phyloP scores from a whole-genome alignment of 2,797 vertebrate species.

The Uromys caudimaculatus region DNA sequence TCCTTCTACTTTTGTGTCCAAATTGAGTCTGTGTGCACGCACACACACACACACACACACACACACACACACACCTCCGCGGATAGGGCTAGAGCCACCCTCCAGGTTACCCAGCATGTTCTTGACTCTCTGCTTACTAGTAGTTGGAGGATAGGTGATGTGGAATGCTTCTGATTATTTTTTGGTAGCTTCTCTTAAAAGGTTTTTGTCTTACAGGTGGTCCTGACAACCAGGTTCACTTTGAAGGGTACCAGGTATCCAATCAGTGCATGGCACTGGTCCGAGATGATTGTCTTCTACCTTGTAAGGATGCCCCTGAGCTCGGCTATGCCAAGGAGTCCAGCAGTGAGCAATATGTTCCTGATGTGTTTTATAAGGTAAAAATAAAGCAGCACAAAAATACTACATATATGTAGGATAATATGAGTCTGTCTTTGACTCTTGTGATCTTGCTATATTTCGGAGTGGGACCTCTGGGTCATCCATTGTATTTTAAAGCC shows the following conservation, averaged over 20 bases:
- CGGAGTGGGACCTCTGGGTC: not conserved
- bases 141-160: accelerated
- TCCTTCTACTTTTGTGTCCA: not conserved
- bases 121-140: not conserved
- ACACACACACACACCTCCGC: not conserved
- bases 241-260: conserved; percentile 98
- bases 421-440: not conserved
- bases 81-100: not conserved
- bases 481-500: not conserved
- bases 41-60: too few relatives aligned
- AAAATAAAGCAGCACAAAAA: not conserved
- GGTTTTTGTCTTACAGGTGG: conserved; percentile 89
- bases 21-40: not conserved
- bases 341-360: conserved; percentile 97
- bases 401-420: not conserved
- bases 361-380: conserved; percentile 99
- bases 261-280: conserved; percentile 99
- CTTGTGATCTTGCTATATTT: not conserved
- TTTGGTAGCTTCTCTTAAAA: not conserved
- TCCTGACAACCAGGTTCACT: conserved; percentile 99
- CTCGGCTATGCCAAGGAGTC: conserved; percentile 98
- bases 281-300: conserved; percentile 96
- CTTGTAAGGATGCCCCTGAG: conserved; percentile 95
- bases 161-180: accelerated
- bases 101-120: accelerated